These are phyloP conservation scores for Morus bassanus DNA, from an alignment of 2,797 vertebrate genomes.

Conservation along the genomic window DNA sequence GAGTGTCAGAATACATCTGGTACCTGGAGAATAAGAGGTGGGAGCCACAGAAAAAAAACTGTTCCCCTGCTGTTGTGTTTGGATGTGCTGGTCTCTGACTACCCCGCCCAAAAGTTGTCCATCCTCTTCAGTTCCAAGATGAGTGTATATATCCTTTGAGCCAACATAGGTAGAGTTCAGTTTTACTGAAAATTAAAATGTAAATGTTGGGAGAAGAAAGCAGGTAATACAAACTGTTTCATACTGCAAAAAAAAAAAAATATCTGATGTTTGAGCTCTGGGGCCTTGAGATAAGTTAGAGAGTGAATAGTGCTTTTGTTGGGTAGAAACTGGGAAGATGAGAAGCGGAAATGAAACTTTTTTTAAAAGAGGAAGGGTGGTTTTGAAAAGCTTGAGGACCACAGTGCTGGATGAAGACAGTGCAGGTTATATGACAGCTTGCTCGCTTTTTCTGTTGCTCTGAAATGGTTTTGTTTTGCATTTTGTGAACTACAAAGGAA, in stretches of 20 bases:
- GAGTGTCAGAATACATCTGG: not conserved
- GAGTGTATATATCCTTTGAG: not conserved
- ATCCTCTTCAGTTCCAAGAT: not conserved
- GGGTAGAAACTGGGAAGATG: not conserved
- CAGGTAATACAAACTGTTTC: not conserved
- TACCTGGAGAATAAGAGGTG: not conserved
- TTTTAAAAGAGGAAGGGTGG: not conserved
- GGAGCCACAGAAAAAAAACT: not conserved
- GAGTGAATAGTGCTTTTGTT: not conserved
- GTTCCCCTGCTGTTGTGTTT: not conserved
- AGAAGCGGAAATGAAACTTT: slow-evolving; percentile 1
- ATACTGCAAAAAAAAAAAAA: not conserved
- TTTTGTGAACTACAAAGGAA: not conserved
- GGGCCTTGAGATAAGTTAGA: not conserved
- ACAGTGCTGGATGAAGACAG: not conserved
- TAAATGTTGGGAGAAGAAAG: not conserved
- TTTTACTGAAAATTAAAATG: not conserved
- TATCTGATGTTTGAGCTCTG: not conserved
- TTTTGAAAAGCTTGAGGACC: not conserved
- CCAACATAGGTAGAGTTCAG: not conserved
- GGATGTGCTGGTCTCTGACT: not conserved
- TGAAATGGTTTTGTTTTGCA: not conserved
- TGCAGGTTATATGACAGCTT: not conserved
- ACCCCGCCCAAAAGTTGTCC: not conserved
- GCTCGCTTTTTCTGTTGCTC: not conserved